Evolutionary conservation across 1,140 invertebrate species (phyloP).

Genomic region (Microplitis demolitor): DNA sequence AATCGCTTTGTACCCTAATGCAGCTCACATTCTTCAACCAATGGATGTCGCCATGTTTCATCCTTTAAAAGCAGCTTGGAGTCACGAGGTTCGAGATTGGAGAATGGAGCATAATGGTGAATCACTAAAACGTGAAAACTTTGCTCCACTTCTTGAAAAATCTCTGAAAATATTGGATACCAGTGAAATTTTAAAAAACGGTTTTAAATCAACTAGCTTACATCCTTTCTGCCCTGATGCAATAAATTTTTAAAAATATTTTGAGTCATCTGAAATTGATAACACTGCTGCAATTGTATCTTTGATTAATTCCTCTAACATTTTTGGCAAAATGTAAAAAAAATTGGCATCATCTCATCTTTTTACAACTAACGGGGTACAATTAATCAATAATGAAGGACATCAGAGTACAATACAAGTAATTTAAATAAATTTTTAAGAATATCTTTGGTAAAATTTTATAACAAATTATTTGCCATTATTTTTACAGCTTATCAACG

Average conservation of each 20-base stretch:
- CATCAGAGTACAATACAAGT: not conserved
- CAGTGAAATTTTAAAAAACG: constrained; percentile 14
- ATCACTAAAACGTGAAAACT: constrained; percentile 20
- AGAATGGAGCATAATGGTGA: constrained; percentile 25
- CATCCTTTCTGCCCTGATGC: constrained; percentile 27
- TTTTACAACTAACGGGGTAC: not conserved
- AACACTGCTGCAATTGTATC: not conserved
- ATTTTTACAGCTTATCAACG: not conserved
- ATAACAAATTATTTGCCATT: constrained; percentile 2
- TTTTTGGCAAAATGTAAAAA: constrained; percentile 21
- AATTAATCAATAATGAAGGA: not conserved
- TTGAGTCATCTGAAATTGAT: constrained; percentile 9
- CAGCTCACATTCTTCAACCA: constrained; percentile 51
- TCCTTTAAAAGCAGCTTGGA: constrained; percentile 45
- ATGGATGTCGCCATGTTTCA: constrained; percentile 48
- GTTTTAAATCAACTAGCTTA: constrained; percentile 23
- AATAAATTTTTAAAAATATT: constrained; percentile 23
- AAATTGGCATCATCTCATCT: not conserved
- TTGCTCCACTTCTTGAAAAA: not conserved
- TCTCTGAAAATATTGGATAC: constrained; percentile 1
- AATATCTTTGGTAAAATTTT: constrained; percentile 6
- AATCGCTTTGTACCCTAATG: constrained; percentile 44
- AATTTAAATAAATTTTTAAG: not conserved
- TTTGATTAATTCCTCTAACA: not conserved
- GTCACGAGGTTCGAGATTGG: constrained; percentile 33